Evolutionary conservation across 2,888 invertebrate genomes (phyloP), one percentile per base, ranked within the genome.

Genomic region (Sinopyrophorus schimmeli): DNA sequence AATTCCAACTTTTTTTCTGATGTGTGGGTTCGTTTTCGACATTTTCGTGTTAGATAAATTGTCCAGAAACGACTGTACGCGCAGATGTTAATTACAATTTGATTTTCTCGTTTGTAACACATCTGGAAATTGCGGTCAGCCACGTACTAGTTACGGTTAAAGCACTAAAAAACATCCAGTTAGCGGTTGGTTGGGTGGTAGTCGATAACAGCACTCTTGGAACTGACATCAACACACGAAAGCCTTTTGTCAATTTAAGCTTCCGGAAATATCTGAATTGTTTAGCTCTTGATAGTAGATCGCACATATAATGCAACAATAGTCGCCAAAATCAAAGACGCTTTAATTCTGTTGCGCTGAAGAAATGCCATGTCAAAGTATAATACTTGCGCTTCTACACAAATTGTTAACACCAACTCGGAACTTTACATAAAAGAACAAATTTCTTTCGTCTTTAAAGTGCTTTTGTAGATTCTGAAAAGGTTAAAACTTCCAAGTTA

Each of bases 31-130:
- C 12, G 9, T 24, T 14, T 24, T 35, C 23, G 24, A 9, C 35
- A 24, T 35, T 24, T 14, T 9, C 24, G 5, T 9, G 21, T 21
- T 35, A 15, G n/a, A n/a, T n/a, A n/a, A n/a, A n/a, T n/a, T n/a
- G n/a, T n/a, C n/a, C n/a, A n/a, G n/a, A n/a, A n/a, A n/a, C n/a
- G n/a, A n/a, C n/a, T n/a, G n/a, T n/a, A n/a, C n/a, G n/a, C n/a
- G n/a, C n/a, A n/a, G n/a, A n/a, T n/a, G n/a, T n/a, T n/a, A 46
- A 46, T 46, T 46, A 37, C 46, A 46, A 30, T 46, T 46, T 38
- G 28, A 46, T 46, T 46, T 46, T 37, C 27, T 37, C 30, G 38
- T 31, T 28, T 41, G 41, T 30, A 47, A 47, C 40, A 28, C 35
- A 47, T 31, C 41, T 28, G 34, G 35, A 41, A 47, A 47, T 47